A percentile compares a stretch with the other conserved stretches of the same genome.
Evolutionary conservation across 2,888 invertebrate genomes (phyloP).

Genomic region (Diarsia brunnea): DNA sequence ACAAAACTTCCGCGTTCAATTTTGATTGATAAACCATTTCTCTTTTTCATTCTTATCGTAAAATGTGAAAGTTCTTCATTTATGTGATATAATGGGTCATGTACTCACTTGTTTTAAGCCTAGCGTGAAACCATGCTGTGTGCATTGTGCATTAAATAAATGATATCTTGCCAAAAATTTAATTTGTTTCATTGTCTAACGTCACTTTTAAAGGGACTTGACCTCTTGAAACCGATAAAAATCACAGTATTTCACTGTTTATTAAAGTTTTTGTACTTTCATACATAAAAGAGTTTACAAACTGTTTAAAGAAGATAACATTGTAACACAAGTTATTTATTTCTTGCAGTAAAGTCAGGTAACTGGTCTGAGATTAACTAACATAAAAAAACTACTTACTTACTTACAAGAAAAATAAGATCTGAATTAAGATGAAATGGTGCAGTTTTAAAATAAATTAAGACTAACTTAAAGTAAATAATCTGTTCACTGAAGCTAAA

Average conservation of each 20-base stretch:
- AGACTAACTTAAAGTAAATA: neutral
- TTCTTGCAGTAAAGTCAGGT: neutral
- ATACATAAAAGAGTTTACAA: neutral
- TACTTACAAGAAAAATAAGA: neutral
- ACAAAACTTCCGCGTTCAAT: too few relatives aligned
- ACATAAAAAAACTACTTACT: conserved; percentile 11
- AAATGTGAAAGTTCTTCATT: too few relatives aligned
- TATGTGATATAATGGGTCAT: too few relatives aligned
- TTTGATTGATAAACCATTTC: too few relatives aligned
- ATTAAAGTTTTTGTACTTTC: neutral
- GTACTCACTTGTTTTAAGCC: too few relatives aligned
- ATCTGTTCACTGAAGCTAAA: too few relatives aligned
- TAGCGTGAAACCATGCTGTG: too few relatives aligned
- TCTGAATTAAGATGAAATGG: neutral
- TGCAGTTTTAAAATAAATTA: neutral
- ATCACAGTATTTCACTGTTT: neutral
- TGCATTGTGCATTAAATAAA: too few relatives aligned
- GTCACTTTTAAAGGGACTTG: neutral
- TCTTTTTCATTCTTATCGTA: too few relatives aligned
- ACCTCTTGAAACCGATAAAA: neutral
- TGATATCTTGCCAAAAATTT: too few relatives aligned
- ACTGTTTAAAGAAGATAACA: neutral
- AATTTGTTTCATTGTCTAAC: neutral
- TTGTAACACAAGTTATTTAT: conserved; percentile 20
- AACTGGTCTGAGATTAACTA: neutral